Evolutionary conservation across 2,888 invertebrate species (phyloP), one percentile per base, ranked within the genome.

Genomic region (Dicroscelio sp.): DNA sequence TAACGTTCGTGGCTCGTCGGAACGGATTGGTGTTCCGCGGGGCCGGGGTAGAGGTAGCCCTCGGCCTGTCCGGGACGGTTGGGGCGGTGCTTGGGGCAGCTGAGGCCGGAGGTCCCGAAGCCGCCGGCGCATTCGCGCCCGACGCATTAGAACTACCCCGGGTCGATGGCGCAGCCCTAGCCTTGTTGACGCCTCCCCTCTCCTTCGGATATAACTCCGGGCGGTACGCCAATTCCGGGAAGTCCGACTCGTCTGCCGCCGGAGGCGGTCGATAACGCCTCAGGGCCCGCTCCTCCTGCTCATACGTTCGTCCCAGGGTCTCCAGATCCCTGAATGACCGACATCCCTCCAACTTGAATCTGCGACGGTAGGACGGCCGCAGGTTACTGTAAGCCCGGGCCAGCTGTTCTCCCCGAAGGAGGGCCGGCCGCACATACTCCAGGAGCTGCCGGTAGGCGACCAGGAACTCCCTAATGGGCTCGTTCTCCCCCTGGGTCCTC

Each of bases 401-500:
- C n/a, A 5, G 10, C 17, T 55, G 10, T 55, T 12, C 14, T n/a
- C n/a, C n/a, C n/a, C n/a, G n/a, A n/a, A n/a, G n/a, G n/a, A n/a
- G n/a, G 10, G 43, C 10, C 14, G 43, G 43, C 10, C 43, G 8
- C 43, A 43, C 8, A 14, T 43, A 43, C 10, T 8, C 8, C 43
- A 43, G 8, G 43, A 52, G 52, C 5, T 73, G 71, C 4, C 71
- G 48, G 12, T 73, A 73, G 2, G 48, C 17, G 6, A 73, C 71
- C n/a, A 73, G 3, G 25, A 33, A 55, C 27, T 75, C 58, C 3
- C 33, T 10, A 33, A 75, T 35, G 12, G 75, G 55, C 75, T 75
- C 75, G 6, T 33, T 12, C 23, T 14, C 10, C 2, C 71, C 83
- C 55, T 83, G 73, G 0, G 83, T 71, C n/a, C 83, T 25, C 10